Base-by-base conservation (phyloP, 2,113 vertebrate genomes). In the Picathartes gymnocephalus region DNA sequence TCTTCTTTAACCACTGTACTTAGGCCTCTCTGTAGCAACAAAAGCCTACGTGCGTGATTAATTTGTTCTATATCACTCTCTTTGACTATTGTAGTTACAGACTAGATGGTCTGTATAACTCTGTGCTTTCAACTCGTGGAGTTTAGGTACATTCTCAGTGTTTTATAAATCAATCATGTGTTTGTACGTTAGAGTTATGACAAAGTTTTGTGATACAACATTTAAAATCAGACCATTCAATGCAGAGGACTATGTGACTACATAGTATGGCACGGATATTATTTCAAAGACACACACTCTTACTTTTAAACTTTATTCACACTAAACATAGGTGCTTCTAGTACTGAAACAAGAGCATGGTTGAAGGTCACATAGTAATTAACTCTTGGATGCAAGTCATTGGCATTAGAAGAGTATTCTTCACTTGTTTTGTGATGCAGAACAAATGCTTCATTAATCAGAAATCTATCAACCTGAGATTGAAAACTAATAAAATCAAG, bases 401-500 rank as follows among this genome's bases (percentile, higher is more conserved):
- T 97, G 95, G 45, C 70, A 84, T 88, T 91, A 83, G 96, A 96
- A 97, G 80, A 87, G 47, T 95, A 88, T 97, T 97, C 85, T 95
- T 97, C 80, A 84, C 11, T 94, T 95, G 88, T 94, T 97, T 96
- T 95, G 94, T 95, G 96, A 82, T 97, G 95, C 96, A 97, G 96
- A 97, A 97, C 90, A 96, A 96, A 96, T 44, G 97, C 81, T 94
- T 94, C 96, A 95, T 98, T 98, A 97, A 96, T 98, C 94, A 96
- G 92, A 96, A 96, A 86, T 57, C 25, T 79, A 96, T 68, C 91
- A 93, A 72, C 91, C 60, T 88, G 90, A 96, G 86, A 69, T 4
- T 47, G 74, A 92, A 95, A 90, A 83, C 81, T 95, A 96, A 96
- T 94, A 97, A 96, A 86, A 74, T 45, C 56, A 88, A 82, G 27